A percentile compares a stretch with the other conserved stretches of the same genome.
Conservation (phyloP, 2,797 vertebrate species). For the Nothura maculosa region DNA sequence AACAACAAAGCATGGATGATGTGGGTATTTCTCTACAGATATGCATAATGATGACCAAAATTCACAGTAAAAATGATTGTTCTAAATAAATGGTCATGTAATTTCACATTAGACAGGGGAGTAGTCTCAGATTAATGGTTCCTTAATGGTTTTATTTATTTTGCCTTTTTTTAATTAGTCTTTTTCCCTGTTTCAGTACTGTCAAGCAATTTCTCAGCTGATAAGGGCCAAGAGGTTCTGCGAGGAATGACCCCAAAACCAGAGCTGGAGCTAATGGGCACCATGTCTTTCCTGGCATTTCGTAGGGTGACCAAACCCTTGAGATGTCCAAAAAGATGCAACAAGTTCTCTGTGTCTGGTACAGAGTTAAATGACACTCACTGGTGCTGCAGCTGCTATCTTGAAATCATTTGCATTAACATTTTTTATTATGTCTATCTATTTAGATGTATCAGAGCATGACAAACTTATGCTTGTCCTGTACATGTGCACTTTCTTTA, state of each 20-base stretch:
- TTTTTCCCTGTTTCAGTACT: not conserved
- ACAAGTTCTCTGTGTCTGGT: not conserved
- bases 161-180: not conserved
- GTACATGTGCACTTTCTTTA: not conserved
- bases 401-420: not conserved
- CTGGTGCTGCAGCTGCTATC: rapidly evolving
- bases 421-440: not conserved
- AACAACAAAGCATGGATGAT: not conserved
- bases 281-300: not conserved
- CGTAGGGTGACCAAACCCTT: not conserved
- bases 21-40: not conserved
- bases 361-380: not conserved
- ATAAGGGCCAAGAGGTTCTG: not conserved
- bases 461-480: not conserved
- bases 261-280: not conserved
- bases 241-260: not conserved
- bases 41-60: not conserved
- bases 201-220: not conserved
- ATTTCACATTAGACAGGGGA: not conserved
- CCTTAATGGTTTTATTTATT: too few relatives aligned
- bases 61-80: not conserved
- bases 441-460: not conserved
- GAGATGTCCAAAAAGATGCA: not conserved
- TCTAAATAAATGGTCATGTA: not conserved
- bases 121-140: not conserved